Evolutionary conservation across 2,797 vertebrate species (phyloP).

Genomic region (Scolopax rusticola): DNA sequence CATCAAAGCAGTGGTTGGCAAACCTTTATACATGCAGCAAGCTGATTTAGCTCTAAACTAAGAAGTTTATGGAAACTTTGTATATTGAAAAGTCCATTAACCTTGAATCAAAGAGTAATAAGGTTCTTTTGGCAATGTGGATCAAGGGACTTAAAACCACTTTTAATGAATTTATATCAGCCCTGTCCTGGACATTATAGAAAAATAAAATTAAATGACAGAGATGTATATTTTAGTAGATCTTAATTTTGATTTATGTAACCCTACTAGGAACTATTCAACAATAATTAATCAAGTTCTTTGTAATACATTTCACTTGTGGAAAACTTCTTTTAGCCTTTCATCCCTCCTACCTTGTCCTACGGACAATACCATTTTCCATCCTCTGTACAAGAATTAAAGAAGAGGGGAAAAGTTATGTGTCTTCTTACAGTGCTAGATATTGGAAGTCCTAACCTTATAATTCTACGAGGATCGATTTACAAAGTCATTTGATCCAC

Average conservation of each 20-base stretch:
- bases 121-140: not conserved
- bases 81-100: conserved; percentile 15
- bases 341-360: not conserved
- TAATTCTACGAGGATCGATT: not conserved
- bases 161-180: not conserved
- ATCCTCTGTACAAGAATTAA: not conserved
- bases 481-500: not conserved
- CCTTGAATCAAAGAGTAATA: conserved; percentile 20
- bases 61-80: conserved; percentile 34
- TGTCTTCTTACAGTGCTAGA: not conserved
- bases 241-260: conserved; percentile 2
- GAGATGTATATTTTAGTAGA: not conserved
- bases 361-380: not conserved
- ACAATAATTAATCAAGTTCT: conserved; percentile 8
- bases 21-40: not conserved
- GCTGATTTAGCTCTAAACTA: conserved; percentile 8
- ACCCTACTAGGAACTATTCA: not conserved
- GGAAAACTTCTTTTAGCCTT: not conserved
- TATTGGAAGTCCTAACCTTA: not conserved
- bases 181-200: not conserved
- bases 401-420: not conserved
- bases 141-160: not conserved
- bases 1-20: conserved; percentile 5
- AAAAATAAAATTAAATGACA: not conserved
- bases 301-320: not conserved